Conservation (phyloP, 2,113 vertebrate species). For the Plecotus auritus region DNA sequence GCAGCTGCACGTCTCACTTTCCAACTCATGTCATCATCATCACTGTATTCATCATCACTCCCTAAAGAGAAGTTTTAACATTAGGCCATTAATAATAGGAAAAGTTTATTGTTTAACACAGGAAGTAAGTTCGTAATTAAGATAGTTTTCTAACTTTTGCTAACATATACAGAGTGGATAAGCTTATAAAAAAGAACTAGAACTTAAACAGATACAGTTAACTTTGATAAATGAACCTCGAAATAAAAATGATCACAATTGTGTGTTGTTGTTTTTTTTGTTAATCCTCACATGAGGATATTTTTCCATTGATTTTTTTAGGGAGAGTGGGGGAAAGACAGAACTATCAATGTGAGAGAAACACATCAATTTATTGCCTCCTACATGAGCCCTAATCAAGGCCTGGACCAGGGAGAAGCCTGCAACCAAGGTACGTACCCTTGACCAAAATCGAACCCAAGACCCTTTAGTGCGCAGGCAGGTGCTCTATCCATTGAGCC, state of each 20-base stretch:
- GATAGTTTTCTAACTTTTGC: neutral
- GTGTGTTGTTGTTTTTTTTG: no score
- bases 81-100: neutral
- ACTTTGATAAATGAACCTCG: neutral
- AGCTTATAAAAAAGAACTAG: neutral
- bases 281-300: no score
- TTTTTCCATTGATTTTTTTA: neutral
- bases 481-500: no score
- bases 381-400: no score
- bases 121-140: neutral
- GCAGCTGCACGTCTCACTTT: slow-evolving; percentile 97
- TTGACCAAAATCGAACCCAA: no score
- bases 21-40: slow-evolving; percentile 99
- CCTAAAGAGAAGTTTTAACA: slow-evolving; percentile 81
- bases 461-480: no score
- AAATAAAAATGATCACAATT: neutral
- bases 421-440: no score
- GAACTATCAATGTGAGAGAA: no score
- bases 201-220: neutral
- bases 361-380: no score
- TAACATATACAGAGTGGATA: neutral
- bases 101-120: neutral
- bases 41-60: slow-evolving; percentile 98
- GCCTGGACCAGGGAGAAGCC: no score
- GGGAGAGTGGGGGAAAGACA: no score